A percentile compares a stretch with the other conserved stretches of the same genome.
Evolutionary conservation across 2,113 vertebrate species (phyloP).

Genomic region (Bombycilla garrulus): DNA sequence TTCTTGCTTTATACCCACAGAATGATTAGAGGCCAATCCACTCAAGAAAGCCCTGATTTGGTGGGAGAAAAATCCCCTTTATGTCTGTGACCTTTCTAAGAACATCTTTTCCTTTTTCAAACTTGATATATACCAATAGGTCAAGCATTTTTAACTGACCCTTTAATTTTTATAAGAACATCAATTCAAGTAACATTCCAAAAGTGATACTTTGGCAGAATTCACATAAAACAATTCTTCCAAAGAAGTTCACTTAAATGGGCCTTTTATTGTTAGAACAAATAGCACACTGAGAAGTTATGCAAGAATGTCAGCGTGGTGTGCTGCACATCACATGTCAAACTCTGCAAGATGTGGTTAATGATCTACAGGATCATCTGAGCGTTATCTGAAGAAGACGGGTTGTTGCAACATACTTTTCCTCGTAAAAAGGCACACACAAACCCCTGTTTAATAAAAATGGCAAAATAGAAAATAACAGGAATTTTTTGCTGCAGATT

Average conservation of each 20-base stretch:
- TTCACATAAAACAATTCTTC: neutral
- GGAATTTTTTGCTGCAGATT: neutral
- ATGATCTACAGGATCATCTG: constrained; percentile 2
- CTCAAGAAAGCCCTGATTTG: neutral
- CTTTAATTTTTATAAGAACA: neutral
- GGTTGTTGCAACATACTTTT: rapidly evolving
- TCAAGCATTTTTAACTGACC: neutral
- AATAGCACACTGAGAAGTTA: neutral
- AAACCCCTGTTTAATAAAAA: neutral
- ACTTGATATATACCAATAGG: neutral
- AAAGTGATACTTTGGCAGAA: neutral
- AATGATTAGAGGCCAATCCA: neutral
- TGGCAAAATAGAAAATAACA: neutral
- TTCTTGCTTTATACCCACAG: neutral
- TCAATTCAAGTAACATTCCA: neutral
- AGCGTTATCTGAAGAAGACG: neutral
- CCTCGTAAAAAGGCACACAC: neutral
- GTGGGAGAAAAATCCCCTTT: neutral
- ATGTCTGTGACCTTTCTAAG: neutral
- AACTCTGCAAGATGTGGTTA: neutral
- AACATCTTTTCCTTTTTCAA: neutral
- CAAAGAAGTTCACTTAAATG: constrained; percentile 12
- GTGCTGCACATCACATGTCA: neutral
- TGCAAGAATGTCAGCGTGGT: neutral
- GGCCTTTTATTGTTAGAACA: neutral